Evolutionary conservation across 2,797 vertebrate species (phyloP).

Genomic region (Atherinosoma microstoma): DNA sequence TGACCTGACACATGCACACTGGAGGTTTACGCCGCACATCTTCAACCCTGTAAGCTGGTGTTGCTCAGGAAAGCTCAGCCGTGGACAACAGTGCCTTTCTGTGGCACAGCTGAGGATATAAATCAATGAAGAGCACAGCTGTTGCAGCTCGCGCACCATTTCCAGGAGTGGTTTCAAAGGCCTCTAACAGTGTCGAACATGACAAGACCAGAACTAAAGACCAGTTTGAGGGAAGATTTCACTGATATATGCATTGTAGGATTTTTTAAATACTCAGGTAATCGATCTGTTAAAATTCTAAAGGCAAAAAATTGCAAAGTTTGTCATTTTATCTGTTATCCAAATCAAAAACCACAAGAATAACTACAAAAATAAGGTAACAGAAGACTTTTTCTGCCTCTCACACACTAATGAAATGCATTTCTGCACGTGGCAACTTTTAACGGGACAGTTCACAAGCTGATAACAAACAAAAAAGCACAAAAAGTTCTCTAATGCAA

Average conservation of each 20-base stretch:
- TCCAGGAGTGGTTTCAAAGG: neutral
- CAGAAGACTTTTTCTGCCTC: neutral
- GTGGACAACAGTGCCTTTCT: conserved; percentile 78
- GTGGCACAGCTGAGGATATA: conserved; percentile 57
- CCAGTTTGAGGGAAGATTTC: neutral
- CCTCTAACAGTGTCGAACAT: neutral
- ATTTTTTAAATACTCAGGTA: neutral
- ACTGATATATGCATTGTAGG: neutral
- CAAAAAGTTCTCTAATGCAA: neutral
- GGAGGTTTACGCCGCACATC: conserved; percentile 31
- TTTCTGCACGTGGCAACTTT: neutral
- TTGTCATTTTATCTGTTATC: neutral
- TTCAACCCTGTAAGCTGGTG: conserved; percentile 2
- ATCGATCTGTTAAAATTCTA: neutral
- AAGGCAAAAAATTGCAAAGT: neutral
- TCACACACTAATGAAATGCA: neutral
- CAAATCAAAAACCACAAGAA: neutral
- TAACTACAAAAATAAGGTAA: neutral
- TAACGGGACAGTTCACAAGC: neutral
- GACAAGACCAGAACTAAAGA: neutral
- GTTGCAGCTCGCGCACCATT: neutral
- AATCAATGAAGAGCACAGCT: neutral
- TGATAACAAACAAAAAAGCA: neutral
- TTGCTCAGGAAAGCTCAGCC: conserved; percentile 21
- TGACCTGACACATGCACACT: conserved; percentile 31